Evolutionary conservation across 1,140 invertebrate genomes (phyloP).

Genomic region (Venturia canescens): DNA sequence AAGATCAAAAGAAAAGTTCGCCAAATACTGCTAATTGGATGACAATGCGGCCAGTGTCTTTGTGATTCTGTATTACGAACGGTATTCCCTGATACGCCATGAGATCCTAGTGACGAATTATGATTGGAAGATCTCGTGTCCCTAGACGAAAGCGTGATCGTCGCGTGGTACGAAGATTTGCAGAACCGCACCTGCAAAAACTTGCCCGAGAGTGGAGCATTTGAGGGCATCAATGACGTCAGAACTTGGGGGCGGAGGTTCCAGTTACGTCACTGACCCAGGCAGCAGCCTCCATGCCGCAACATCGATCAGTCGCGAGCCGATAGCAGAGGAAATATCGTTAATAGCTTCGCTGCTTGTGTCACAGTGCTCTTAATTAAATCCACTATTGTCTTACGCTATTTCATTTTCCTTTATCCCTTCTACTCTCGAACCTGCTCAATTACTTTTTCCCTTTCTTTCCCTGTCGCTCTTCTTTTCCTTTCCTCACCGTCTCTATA

Average conservation of each 20-base stretch:
- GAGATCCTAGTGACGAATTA: background rate
- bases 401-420: constrained; percentile 45
- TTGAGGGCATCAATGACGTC: constrained; percentile 75
- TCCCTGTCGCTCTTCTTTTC: background rate
- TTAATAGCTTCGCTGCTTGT: constrained; percentile 50
- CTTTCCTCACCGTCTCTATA: background rate
- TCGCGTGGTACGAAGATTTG: background rate
- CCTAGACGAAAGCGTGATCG: background rate
- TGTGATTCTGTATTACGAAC: background rate
- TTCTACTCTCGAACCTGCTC: background rate
- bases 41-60: too few species aligned
- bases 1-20: too few species aligned
- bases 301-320: constrained; percentile 61
- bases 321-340: constrained; percentile 54
- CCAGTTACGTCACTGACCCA: constrained; percentile 62
- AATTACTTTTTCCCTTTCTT: background rate
- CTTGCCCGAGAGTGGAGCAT: constrained; percentile 60
- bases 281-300: constrained; percentile 53
- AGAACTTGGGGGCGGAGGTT: constrained; percentile 70
- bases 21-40: too few species aligned
- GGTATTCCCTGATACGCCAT: too few species aligned
- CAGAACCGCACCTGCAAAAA: constrained; percentile 7
- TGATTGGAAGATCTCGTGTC: background rate
- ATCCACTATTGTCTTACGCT: constrained; percentile 51
- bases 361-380: constrained; percentile 56